These are phyloP conservation scores for Porphyrio hochstetteri DNA, from an alignment of 2,113 vertebrate species.

Conservation along the genomic window DNA sequence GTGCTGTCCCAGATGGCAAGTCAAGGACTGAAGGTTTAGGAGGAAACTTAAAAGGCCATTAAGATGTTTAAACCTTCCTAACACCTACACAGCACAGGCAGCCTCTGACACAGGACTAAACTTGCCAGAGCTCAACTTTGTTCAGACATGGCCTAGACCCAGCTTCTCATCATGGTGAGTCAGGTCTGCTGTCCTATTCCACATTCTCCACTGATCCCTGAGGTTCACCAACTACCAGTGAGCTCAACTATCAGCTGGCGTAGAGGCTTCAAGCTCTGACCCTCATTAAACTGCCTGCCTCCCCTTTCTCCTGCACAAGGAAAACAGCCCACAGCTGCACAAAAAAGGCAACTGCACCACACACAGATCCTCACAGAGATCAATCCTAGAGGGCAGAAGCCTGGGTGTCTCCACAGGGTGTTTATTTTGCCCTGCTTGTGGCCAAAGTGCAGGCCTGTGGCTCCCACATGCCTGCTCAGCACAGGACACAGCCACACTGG, in stretches of 20 bases:
- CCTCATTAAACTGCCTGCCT: not conserved
- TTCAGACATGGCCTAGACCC: not conserved
- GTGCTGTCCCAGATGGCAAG: not conserved
- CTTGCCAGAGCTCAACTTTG: not conserved
- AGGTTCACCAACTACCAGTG: not conserved
- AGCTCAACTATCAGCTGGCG: not conserved
- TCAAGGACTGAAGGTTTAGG: not conserved
- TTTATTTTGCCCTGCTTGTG: not conserved
- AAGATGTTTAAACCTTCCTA: not conserved
- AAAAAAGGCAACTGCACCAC: not conserved
- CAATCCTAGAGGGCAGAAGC: fast-evolving
- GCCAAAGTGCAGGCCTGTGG: not conserved
- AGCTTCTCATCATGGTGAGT: not conserved
- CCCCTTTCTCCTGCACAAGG: not conserved
- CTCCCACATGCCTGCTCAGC: not conserved
- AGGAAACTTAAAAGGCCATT: not conserved
- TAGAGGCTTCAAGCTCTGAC: not conserved
- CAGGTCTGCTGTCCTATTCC: not conserved
- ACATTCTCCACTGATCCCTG: not conserved
- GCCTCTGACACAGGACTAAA: not conserved
- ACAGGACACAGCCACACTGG: not conserved
- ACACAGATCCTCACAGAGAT: not conserved
- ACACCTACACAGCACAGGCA: not conserved
- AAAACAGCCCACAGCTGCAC: not conserved
- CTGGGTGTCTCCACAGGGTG: not conserved